Evolutionary conservation across 1,140 invertebrate species (phyloP), one percentile per base, ranked within the genome.

Genomic region (Maniola jurtina): DNA sequence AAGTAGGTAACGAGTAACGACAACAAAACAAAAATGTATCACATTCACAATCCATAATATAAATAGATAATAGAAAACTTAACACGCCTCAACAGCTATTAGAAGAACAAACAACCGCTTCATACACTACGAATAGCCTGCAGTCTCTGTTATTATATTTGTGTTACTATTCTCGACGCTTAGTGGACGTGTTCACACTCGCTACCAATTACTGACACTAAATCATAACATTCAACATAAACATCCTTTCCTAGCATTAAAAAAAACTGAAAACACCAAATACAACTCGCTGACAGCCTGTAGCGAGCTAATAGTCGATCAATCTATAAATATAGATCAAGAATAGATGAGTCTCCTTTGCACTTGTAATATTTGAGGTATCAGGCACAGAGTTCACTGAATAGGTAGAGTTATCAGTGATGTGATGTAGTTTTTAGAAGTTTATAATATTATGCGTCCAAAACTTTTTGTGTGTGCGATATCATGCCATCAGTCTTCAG

Each of bases 191-290:
- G 81, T 88, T 88, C 84, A 86, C 84, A 87, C 86, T 87, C 81
- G 83, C 80, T 86, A 80, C 76, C 83, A 88, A 88, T 89, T 85
- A 87, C 83, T 86, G 79, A 82, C 87, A 87, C 81, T 88, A 88
- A 86, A 87, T 89, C 84, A 89, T 88, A 83, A 78, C 82, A 83
- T 83, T 79, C 79, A 86, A 76, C 71, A 74, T 86, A 86, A 88
- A 88, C 85, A 88, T 90, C 88, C 88, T 88, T 76, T 68, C 79
- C 69, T 60, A 68, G 70, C 66, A 70, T 47, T 77, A 76, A 81
- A 83, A 83, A n/a, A 83, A 87, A 79, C 66, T 72, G 56, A 80
- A 78, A 84, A 84, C 73, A 81, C 81, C 79, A 84, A 86, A 87
- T 82, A 80, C 75, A 71, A 76, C 75, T 77, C 80, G 86, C 80